Base-by-base conservation (phyloP, 2,797 vertebrate species). In the Crenuchus spilurus region DNA sequence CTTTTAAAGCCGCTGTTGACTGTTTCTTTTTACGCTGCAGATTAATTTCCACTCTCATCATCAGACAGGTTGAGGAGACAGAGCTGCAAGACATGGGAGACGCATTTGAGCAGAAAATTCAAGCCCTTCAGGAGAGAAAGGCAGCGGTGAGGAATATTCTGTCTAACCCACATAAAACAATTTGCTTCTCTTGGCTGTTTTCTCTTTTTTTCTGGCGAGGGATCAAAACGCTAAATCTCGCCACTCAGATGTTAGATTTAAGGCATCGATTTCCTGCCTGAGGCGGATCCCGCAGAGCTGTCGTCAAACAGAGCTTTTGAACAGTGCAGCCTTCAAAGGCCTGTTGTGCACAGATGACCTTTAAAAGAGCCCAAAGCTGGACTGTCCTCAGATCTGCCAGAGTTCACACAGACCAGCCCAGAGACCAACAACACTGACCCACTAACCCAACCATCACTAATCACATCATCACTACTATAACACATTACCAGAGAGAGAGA, bases 311-410 rank as follows among this genome's bases (percentile, higher is more conserved):
- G 72, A 75, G 76, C 78, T 75, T 75, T 81, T 70, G 70, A 67
- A 78, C 70, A 74, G 26, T 49, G 13, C 33, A 37, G 48, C 39
- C 85, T 78, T 84, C 80, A 86, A 86, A 85, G 83, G 67, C 62
- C 52, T n/a, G 65, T 42, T 72, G 51, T 76, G 64, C 64, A 57
- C 67, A 64, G 65, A 64, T 82, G 83, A 85, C 83, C 85, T 86
- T 83, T 82, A 41, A 72, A 57, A 62, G 39, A 76, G 66, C 37
- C 16, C 39, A 66, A 31, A 20, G 64, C 55, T 51, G 78, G 62
- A 67, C 72, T 35, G 69, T 8, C 35, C 74, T 81, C 58, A 63
- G 72, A 84, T 74, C 77, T 48, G 57, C 48, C 35, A 78, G 46
- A 74, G 81, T 80, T 83, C 77, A 81, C 46, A 18, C 65, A 51